Conservation (phyloP, 2,888 invertebrate species). For the Agrotis puta region DNA sequence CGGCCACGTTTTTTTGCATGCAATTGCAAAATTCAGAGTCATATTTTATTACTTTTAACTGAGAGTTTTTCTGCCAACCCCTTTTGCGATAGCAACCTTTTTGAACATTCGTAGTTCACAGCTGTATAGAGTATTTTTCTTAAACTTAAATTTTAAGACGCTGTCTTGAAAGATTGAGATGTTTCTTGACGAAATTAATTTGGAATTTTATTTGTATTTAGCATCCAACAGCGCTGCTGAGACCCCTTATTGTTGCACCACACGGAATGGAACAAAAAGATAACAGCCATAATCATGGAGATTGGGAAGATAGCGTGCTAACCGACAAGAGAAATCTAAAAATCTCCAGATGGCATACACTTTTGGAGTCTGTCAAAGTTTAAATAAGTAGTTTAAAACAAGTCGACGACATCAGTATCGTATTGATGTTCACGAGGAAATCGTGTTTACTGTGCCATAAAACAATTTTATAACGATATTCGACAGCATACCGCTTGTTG, state of each 20-base stretch:
- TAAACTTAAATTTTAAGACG: neutral
- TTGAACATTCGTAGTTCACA: conserved; percentile 22
- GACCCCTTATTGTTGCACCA: neutral
- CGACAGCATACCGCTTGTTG: conserved; percentile 67
- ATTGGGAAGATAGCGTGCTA: neutral
- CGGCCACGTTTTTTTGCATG: conserved; percentile 25
- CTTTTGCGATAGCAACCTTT: conserved; percentile 27
- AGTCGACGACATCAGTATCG: conserved; percentile 35
- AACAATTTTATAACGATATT: conserved; percentile 74
- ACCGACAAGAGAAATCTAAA: neutral
- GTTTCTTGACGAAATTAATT: neutral
- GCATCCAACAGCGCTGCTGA: neutral
- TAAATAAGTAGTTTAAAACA: conserved; percentile 32
- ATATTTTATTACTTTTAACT: conserved; percentile 26
- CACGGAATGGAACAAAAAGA: neutral
- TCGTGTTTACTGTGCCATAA: conserved; percentile 70
- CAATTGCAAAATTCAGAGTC: conserved; percentile 21
- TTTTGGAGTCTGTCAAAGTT: conserved; percentile 14
- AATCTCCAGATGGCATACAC: conserved; percentile 5
- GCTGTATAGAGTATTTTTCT: neutral
- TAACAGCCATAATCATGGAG: too few species aligned
- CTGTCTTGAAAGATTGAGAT: neutral
- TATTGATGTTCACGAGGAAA: conserved; percentile 59
- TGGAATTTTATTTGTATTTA: neutral
- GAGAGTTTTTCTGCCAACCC: conserved; percentile 15